Percentiles rank a stretch among this genome's conserved stretches.
Evolutionary conservation across 2,888 invertebrate species (phyloP).

Genomic region (Aporophyla nigra): DNA sequence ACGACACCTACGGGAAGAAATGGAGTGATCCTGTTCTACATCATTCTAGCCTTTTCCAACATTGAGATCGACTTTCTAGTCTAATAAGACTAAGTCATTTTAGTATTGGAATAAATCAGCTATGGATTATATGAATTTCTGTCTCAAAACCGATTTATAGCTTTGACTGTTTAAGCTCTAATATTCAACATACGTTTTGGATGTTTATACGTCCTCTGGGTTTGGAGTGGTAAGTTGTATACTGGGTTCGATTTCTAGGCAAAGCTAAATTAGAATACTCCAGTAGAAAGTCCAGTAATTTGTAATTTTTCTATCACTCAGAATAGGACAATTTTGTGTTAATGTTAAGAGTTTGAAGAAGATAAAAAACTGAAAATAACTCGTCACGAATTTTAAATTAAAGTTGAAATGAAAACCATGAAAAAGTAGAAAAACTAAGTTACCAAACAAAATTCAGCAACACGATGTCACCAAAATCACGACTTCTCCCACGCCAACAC

Average conservation of each 20-base stretch:
- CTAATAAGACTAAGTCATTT: neutral
- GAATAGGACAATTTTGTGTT: neutral
- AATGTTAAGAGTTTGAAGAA: neutral
- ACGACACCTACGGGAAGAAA: too few species aligned
- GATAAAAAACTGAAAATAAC: neutral
- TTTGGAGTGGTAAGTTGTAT: neutral
- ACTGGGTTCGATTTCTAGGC: neutral
- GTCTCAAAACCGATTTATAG: slow-evolving; percentile 33
- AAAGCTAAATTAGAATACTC: neutral
- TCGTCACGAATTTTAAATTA: neutral
- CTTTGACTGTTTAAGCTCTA: slow-evolving; percentile 26
- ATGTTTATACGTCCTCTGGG: neutral
- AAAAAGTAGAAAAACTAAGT: neutral
- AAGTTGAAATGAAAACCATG: neutral
- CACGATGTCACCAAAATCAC: neutral
- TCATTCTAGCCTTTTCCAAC: too few species aligned
- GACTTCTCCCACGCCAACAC: neutral
- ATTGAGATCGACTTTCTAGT: too few species aligned
- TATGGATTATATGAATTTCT: slow-evolving; percentile 21
- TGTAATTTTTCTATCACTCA: too few species aligned
- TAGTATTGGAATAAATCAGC: slow-evolving; percentile 4
- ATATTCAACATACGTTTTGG: neutral
- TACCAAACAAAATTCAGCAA: neutral
- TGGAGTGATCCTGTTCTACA: too few species aligned
- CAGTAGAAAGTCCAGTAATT: neutral